These are phyloP conservation scores for Anhinga anhinga DNA, from an alignment of 2,113 vertebrate genomes.

Conservation along the genomic window DNA sequence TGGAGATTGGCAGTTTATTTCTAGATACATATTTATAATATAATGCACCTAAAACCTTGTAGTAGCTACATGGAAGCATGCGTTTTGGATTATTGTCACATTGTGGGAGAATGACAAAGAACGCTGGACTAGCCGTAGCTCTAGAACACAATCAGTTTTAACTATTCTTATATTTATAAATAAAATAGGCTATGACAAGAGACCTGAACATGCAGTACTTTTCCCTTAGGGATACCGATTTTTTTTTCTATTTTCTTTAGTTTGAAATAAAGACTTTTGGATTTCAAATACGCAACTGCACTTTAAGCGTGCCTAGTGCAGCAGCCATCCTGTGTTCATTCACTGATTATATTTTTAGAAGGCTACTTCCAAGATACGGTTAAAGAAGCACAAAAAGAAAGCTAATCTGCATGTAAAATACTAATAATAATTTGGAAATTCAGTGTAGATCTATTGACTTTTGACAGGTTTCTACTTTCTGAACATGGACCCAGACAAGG, in stretches of 20 bases:
- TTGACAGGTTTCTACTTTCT: slow-evolving; percentile 3
- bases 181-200: not conserved
- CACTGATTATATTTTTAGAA: not conserved
- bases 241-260: not conserved
- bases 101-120: not conserved
- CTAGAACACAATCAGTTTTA: not conserved
- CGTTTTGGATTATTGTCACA: not conserved
- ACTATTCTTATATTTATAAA: not conserved
- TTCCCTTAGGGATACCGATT: not conserved
- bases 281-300: not conserved
- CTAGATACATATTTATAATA: not conserved
- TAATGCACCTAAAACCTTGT: not conserved
- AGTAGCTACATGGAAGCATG: not conserved
- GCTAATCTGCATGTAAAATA: not conserved
- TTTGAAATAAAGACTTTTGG: not conserved
- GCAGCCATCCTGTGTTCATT: not conserved
- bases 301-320: not conserved
- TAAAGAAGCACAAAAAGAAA: not conserved
- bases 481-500: not conserved
- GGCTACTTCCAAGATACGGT: not conserved
- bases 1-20: not conserved
- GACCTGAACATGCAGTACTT: not conserved
- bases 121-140: not conserved
- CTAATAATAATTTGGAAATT: not conserved
- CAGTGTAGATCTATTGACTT: not conserved